A percentile compares a stretch with the other conserved stretches of the same genome.
Conservation (phyloP, 2,113 vertebrate species). For the Arvicanthis niloticus region DNA sequence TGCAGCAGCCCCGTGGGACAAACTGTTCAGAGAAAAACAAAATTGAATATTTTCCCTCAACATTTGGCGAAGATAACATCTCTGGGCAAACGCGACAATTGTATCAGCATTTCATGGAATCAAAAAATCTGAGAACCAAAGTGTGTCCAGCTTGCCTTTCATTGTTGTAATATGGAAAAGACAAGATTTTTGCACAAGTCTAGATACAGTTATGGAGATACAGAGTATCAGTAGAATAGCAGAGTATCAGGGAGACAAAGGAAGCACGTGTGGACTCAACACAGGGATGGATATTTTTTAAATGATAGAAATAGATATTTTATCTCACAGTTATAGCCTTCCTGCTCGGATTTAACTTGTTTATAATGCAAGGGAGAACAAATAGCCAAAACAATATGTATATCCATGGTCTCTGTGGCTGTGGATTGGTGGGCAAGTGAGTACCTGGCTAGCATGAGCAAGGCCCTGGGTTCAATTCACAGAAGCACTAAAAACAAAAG, state of each 20-base stretch:
- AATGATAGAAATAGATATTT: conserved; percentile 18
- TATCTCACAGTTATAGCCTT: conserved; percentile 22
- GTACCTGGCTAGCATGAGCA: neutral
- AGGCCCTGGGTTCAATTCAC: neutral
- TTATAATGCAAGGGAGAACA: conserved; percentile 76
- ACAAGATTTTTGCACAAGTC: conserved; percentile 34
- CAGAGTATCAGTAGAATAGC: neutral
- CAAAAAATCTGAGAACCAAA: conserved; percentile 25
- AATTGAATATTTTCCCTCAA: conserved; percentile 56
- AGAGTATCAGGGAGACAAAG: conserved; percentile 42
- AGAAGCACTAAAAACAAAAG: neutral
- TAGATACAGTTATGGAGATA: neutral
- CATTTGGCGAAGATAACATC: conserved; percentile 53
- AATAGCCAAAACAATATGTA: conserved; percentile 75
- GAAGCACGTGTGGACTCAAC: neutral
- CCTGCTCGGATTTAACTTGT: conserved; percentile 74
- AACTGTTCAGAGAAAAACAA: conserved; percentile 64
- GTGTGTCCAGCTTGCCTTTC: conserved; percentile 15
- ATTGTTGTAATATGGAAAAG: conserved; percentile 38
- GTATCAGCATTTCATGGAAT: conserved; percentile 40
- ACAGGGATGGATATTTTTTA: fast-evolving
- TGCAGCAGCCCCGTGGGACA: conserved; percentile 23
- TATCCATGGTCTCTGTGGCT: neutral
- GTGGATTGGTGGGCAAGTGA: no score
- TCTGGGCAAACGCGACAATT: conserved; percentile 51